A percentile compares a stretch with the other conserved stretches of the same genome.
These are phyloP conservation scores for Danaus melanippus DNA, from an alignment of 1,140 invertebrate genomes.

Conservation along the genomic window DNA sequence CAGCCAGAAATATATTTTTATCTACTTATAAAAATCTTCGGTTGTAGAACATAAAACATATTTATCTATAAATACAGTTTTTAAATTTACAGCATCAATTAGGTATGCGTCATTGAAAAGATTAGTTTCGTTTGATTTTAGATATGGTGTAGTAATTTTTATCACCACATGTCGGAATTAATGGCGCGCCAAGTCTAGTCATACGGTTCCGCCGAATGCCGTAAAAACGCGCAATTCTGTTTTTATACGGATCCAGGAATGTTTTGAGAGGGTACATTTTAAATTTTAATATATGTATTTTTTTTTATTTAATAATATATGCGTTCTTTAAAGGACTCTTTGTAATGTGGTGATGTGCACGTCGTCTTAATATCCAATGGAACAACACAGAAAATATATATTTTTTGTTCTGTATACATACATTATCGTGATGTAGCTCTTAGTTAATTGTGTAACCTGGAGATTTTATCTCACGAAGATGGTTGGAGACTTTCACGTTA, in stretches of 20 bases:
- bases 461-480: too few species aligned
- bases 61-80: too few species aligned
- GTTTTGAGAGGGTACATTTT: slow-evolving; percentile 29
- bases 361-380: slow-evolving; percentile 10
- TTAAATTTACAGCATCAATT: slow-evolving; percentile 3
- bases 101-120: slow-evolving; percentile 15
- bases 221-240: slow-evolving; percentile 67
- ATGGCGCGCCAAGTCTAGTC: slow-evolving; percentile 65
- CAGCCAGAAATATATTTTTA: too few species aligned
- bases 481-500: too few species aligned
- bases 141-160: slow-evolving; percentile 44
- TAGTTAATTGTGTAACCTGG: too few species aligned
- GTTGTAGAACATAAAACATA: too few species aligned
- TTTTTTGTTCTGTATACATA: too few species aligned
- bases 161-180: slow-evolving; percentile 57
- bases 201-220: slow-evolving; percentile 65
- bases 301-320: too few species aligned
- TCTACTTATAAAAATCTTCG: too few species aligned
- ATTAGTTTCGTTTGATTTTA: slow-evolving; percentile 21
- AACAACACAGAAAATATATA: too few species aligned
- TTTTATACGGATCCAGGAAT: slow-evolving; percentile 25
- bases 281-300: too few species aligned
- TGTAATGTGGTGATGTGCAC: not conserved
- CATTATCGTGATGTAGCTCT: too few species aligned
- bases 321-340: not conserved